Evolutionary conservation across 2,888 invertebrate species (phyloP).

Genomic region (Idaea biselata): DNA sequence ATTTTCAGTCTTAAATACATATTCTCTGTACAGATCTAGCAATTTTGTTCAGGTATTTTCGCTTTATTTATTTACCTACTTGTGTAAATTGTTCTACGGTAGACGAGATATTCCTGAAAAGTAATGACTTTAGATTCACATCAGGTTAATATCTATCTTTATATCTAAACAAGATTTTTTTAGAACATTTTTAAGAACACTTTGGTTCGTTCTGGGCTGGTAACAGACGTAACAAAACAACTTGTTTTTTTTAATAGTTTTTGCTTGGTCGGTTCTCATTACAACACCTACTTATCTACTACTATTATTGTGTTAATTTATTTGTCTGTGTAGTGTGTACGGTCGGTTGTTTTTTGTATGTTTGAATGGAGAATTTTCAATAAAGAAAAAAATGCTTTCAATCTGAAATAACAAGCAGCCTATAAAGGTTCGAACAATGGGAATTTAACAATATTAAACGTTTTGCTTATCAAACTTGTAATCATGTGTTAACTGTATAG

Average conservation of each 20-base stretch:
- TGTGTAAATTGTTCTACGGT: not conserved
- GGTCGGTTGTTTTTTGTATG: constrained; percentile 20
- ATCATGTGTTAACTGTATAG: no score
- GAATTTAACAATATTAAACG: not conserved
- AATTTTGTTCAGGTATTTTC: not conserved
- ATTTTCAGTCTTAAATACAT: not conserved
- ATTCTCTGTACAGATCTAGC: not conserved
- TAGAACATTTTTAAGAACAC: not conserved
- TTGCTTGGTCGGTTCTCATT: constrained; percentile 4
- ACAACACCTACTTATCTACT: constrained; percentile 8
- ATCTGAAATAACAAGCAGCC: not conserved
- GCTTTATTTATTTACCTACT: not conserved
- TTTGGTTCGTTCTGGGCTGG: not conserved
- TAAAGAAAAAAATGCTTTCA: not conserved
- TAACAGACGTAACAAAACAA: not conserved
- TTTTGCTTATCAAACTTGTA: no score
- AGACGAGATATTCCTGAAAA: not conserved
- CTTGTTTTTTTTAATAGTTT: not conserved
- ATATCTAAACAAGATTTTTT: not conserved
- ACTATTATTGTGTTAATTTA: not conserved
- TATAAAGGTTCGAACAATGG: not conserved
- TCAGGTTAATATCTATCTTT: not conserved
- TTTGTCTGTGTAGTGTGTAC: constrained; percentile 13
- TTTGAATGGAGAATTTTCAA: not conserved
- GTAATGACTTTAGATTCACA: not conserved